Evolutionary conservation across 23 tunicate species (phyloP), one percentile per base, ranked within the genome.

Genomic region (Halocynthia roretzi): DNA sequence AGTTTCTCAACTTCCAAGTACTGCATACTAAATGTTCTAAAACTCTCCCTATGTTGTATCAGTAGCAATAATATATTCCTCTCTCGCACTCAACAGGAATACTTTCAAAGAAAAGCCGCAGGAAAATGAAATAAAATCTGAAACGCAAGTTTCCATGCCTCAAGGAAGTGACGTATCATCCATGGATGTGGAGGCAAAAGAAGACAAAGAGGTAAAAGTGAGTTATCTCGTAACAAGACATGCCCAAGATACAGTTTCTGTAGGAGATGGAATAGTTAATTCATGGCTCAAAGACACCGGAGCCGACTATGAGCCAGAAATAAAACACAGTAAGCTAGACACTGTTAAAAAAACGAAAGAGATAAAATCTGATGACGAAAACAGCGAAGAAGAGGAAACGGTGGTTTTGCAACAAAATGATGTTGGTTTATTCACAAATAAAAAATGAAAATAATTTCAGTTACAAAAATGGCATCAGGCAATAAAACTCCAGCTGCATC

Each of bases 161-260:
- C 14, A 11, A n/a, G 18, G 12, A 12, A 48, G 2, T 11, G 18
- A 67, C 21, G 62, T 50, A 8, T 0, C 17, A n/a, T n/a, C 54
- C 6, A 14, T 49, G 21, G 6, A 74, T 53, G 20, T 15, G 10
- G 20, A 52, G 10, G 78, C 56, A 53, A 6, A 74, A 14, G 48
- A 70, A 23, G 5, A 10, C n/a, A 54, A 49, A 9, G 51, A 10
- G 10, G 51, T 19, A 10, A 52, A 22, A 55, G 56, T 53, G 65
- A 19, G 54, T 15, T 50, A 44, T 14, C 56, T 62, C 52, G 65
- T 74, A 5, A 74, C 56, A 31, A 74, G 56, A 52, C 54, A 74
- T 74, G 48, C 60, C 56, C 64, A 53, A 55, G 56, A 74, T 53
- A 74, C 78, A 11, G 17, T 74, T 15, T 53, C 62, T 53, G 78